A percentile compares a stretch with the other conserved stretches of the same genome.
Evolutionary conservation across 2,888 invertebrate genomes (phyloP).

Genomic region (Pachymerium ferrugineum): DNA sequence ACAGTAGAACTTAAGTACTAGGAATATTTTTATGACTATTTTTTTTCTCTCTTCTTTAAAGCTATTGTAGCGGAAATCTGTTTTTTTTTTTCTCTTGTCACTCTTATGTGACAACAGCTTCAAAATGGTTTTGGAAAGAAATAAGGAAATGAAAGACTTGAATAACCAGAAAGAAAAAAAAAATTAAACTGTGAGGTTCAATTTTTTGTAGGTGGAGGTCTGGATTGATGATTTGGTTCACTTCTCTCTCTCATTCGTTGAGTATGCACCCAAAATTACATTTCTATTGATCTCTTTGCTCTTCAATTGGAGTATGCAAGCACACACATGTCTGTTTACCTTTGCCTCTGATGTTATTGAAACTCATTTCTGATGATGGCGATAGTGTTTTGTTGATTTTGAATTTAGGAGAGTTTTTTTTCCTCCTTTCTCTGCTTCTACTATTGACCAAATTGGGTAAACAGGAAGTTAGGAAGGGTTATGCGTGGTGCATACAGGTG

Average conservation of each 20-base stretch:
- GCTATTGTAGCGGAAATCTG: too few relatives aligned
- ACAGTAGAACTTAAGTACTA: not conserved
- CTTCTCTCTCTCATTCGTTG: constrained; percentile 17
- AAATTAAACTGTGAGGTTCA: not conserved
- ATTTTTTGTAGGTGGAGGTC: not conserved
- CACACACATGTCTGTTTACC: constrained; percentile 3
- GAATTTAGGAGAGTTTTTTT: not conserved
- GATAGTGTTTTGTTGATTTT: constrained; percentile 19
- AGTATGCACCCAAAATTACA: constrained; percentile 14
- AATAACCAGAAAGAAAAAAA: not conserved
- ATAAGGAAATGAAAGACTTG: not conserved
- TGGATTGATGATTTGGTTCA: constrained; percentile 22
- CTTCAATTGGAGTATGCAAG: constrained; percentile 25
- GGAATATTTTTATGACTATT: too few relatives aligned
- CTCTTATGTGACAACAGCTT: not conserved
- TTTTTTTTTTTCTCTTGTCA: too few relatives aligned
- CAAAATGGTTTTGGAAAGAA: not conserved
- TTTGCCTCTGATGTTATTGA: constrained; percentile 14
- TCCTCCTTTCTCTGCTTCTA: not conserved
- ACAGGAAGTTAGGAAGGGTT: constrained; percentile 11
- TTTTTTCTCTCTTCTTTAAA: too few relatives aligned
- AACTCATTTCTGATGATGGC: constrained; percentile 22
- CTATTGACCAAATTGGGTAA: constrained; percentile 10
- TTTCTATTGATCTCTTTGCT: constrained; percentile 27
- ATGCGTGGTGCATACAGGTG: constrained; percentile 16